Evolutionary conservation across 2,888 invertebrate genomes (phyloP), one percentile per base, ranked within the genome.

Genomic region (Cataglyphis rosenhaueri): DNA sequence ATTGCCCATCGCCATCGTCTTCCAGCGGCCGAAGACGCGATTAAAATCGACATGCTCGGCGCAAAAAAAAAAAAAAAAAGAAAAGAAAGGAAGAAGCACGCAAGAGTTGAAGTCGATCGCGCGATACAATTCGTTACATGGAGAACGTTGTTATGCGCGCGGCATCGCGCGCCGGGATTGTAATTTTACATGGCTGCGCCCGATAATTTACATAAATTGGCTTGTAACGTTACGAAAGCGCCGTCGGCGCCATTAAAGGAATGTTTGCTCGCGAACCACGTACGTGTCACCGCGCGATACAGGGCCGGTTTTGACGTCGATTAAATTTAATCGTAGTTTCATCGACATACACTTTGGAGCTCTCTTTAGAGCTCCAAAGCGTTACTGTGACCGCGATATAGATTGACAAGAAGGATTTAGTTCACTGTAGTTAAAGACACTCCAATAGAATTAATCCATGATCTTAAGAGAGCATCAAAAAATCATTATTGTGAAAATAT

Each of bases 141-240:
- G 38, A 52, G 21, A 78, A 57, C 41, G 78, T 79, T 79, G 78
- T 59, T 79, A 73, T 79, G 78, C 74, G 44, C 78, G 32, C 78
- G 73, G 74, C 74, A 55, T 76, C 75, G 74, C 38, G 18, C 57
- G 4, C 18, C 32, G 41, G 59, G 78, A 79, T 76, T 79, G 44
- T 79, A 79, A 79, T 79, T 52, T 79, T 79, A 71, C 78, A 73
- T 78, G 78, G 59, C 73, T 59, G 74, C 73, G 74, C 73, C 59
- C 78, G 73, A 59, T 25, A 79, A 79, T 79, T 79, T 71, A 71
- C 78, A 79, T 79, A 79, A 79, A 79, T 79, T 73, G 32, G 59
- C 78, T 52, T 71, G 59, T 73, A 79, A 79, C 73, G 59, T 79
- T 79, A 79, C 78, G 78, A 79, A 79, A 79, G 74, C 25, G 38